These are phyloP conservation scores for Euura saliciscinereae DNA, from an alignment of 1,140 invertebrate species.

Conservation along the genomic window DNA sequence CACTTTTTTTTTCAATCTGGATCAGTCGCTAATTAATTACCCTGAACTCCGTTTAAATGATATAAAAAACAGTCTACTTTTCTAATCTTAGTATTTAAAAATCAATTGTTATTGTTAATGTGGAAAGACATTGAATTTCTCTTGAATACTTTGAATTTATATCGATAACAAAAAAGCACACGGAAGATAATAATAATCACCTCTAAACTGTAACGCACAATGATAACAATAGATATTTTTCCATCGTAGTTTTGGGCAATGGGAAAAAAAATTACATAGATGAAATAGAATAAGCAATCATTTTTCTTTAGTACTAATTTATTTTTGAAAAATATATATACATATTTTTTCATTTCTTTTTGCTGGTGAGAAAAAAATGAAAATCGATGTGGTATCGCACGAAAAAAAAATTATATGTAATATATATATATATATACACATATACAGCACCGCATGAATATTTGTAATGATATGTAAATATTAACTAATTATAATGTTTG, in stretches of 20 bases:
- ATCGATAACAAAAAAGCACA: no score
- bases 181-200: no score
- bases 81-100: neutral
- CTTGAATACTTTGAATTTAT: no score
- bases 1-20: neutral
- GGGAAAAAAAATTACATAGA: neutral
- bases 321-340: no score
- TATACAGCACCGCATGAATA: neutral
- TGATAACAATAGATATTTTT: neutral
- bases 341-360: no score
- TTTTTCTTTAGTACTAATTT: no score
- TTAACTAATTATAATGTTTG: neutral
- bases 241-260: neutral
- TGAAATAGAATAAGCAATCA: no score
- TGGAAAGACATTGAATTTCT: neutral
- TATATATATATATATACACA: no score
- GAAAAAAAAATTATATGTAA: neutral
- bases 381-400: neutral
- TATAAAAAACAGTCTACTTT: no score
- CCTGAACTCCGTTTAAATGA: no score
- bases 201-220: neutral
- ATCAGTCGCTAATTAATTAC: no score
- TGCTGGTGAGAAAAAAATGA: no score
- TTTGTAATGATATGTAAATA: neutral
- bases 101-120: neutral